Conservation (phyloP, 2,888 invertebrate species). For the Acanthosepion lycidas region DNA sequence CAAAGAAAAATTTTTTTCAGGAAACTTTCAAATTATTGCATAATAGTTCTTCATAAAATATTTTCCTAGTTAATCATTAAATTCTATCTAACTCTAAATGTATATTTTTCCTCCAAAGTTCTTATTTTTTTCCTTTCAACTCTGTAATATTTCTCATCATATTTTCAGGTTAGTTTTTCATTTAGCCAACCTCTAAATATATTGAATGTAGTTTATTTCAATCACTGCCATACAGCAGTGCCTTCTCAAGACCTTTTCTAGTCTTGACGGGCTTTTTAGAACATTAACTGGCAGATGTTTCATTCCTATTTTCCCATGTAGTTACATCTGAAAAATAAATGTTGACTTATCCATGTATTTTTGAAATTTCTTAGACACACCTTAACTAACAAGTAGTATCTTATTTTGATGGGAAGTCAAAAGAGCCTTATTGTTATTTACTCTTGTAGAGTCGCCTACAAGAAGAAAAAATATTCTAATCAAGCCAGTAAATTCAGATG, state of each 20-base stretch:
- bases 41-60: background rate
- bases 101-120: constrained; percentile 14
- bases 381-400: constrained; percentile 17
- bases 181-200: background rate
- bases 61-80: constrained; percentile 23
- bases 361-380: background rate
- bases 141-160: constrained; percentile 11
- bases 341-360: background rate
- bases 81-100: constrained; percentile 4
- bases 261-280: constrained; percentile 3
- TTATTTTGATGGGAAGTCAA: constrained; percentile 33
- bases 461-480: background rate
- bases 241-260: constrained; percentile 33
- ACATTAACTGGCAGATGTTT: constrained; percentile 7
- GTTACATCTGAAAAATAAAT: background rate
- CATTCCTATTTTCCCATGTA: background rate
- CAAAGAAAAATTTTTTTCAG: background rate
- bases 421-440: constrained; percentile 5
- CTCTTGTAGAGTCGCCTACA: background rate
- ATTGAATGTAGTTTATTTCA: background rate
- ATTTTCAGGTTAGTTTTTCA: background rate
- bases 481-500: background rate
- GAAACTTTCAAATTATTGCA: constrained; percentile 33
- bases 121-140: background rate
- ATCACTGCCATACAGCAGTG: constrained; percentile 33